phyloP scores from a whole-genome alignment of 2,888 invertebrate genomes.

The Coleophora deauratella region DNA sequence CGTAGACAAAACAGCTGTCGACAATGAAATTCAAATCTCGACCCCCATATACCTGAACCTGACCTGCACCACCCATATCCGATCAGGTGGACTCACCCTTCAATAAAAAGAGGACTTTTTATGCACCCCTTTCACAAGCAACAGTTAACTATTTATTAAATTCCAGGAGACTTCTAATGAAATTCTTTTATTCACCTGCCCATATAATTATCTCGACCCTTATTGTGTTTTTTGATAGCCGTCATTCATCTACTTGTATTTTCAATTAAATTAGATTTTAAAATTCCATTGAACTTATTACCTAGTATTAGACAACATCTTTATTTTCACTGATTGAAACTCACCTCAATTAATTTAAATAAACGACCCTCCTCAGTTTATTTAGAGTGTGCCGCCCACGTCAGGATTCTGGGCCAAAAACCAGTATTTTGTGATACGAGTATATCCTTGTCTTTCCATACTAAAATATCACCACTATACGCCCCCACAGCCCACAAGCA shows the following conservation, averaged over 20 bases:
- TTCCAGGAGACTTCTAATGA: constrained; percentile 40
- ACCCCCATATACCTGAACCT: too few species aligned
- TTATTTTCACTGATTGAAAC: neutral
- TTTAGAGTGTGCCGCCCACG: constrained; percentile 23
- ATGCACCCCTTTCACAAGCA: constrained; percentile 43
- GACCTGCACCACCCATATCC: constrained; percentile 48
- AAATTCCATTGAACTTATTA: neutral
- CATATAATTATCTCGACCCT: constrained; percentile 42
- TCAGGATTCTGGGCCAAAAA: constrained; percentile 28
- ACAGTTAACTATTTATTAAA: constrained; percentile 36
- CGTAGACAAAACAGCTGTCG: constrained; percentile 13
- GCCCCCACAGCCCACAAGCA: constrained; percentile 47
- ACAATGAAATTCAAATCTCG: constrained; percentile 17
- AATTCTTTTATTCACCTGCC: constrained; percentile 58
- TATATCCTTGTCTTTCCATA: constrained; percentile 46
- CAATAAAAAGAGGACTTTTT: constrained; percentile 32
- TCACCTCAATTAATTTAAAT: neutral
- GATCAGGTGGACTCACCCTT: constrained; percentile 50
- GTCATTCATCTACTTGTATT: constrained; percentile 18
- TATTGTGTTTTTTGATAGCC: constrained; percentile 11
- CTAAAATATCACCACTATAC: constrained; percentile 54
- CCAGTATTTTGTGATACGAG: constrained; percentile 42
- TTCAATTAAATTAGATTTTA: constrained; percentile 27
- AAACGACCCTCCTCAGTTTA: neutral
- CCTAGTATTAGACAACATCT: neutral